phyloP scores from a whole-genome alignment of 2,888 invertebrate species.

The Ypsolopha sequella region DNA sequence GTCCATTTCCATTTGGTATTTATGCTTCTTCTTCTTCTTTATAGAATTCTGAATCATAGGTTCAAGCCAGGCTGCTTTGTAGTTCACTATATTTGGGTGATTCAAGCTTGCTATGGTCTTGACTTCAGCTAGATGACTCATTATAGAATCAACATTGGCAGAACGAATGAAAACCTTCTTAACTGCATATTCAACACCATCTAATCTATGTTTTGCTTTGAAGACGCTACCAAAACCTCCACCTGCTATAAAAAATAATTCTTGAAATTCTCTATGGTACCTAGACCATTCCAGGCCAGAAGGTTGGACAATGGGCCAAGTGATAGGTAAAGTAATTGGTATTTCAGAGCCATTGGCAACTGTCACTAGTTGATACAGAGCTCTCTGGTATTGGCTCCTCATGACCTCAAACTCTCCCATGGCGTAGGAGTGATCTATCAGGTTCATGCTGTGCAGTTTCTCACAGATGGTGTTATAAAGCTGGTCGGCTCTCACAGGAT shows the following conservation, averaged over 20 bases:
- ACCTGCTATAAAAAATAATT: conserved; percentile 76
- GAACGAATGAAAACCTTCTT: conserved; percentile 81
- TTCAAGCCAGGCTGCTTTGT: conserved; percentile 88
- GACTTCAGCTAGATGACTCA: conserved; percentile 80
- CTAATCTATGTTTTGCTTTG: conserved; percentile 80
- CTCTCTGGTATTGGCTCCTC: conserved; percentile 76
- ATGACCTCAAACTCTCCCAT: conserved; percentile 79
- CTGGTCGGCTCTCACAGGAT: conserved; percentile 66
- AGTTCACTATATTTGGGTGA: conserved; percentile 85
- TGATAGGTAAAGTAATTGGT: conserved; percentile 52
- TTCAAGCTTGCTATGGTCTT: conserved; percentile 83
- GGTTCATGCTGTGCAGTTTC: conserved; percentile 75
- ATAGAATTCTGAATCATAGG: conserved; percentile 65
- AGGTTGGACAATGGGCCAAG: conserved; percentile 66
- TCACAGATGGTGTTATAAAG: conserved; percentile 77
- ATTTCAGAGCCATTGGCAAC: conserved; percentile 70
- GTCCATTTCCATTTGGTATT: conserved; percentile 45
- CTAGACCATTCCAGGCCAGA: conserved; percentile 72
- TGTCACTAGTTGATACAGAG: conserved; percentile 73
- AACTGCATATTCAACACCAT: conserved; percentile 83
- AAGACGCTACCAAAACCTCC: conserved; percentile 85
- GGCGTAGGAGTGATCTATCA: conserved; percentile 78
- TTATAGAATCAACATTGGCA: conserved; percentile 72
- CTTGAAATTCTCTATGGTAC: conserved; percentile 78
- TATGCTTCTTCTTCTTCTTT: conserved; percentile 36